Evolutionary conservation across 1,140 invertebrate genomes (phyloP).

Genomic region (Philopotamus ludificatus): DNA sequence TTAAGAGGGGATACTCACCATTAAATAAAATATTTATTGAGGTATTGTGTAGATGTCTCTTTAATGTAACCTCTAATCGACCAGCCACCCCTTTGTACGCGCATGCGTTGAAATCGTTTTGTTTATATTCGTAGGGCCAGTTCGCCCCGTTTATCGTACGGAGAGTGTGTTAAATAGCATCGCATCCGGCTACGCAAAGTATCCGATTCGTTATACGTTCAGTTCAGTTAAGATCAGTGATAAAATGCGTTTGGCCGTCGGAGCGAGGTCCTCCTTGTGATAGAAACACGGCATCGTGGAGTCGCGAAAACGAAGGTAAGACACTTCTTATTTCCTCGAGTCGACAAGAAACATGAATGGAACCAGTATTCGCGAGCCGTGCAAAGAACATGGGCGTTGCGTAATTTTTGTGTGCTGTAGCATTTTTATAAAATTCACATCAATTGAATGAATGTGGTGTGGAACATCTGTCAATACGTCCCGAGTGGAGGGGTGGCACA

Average conservation of each 20-base stretch:
- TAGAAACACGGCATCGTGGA: constrained; percentile 39
- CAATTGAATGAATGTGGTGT: neutral
- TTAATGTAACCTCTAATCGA: too few species aligned
- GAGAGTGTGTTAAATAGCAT: too few species aligned
- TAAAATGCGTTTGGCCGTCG: constrained; percentile 19
- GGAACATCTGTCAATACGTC: neutral
- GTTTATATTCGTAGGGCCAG: constrained; percentile 39
- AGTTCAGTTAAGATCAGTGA: too few species aligned
- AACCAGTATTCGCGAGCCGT: too few species aligned
- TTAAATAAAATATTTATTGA: too few species aligned
- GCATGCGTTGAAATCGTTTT: constrained; percentile 41
- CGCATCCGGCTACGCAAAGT: too few species aligned
- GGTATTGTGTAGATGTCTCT: too few species aligned
- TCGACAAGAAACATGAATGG: neutral
- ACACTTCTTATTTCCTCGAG: neutral
- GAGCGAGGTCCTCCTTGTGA: constrained; percentile 30
- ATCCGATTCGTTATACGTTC: too few species aligned
- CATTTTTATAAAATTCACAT: neutral
- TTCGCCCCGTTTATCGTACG: neutral
- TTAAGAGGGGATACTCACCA: too few species aligned
- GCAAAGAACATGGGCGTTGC: neutral
- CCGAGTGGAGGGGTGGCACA: too few species aligned
- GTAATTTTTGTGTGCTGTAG: too few species aligned
- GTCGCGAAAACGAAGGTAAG: constrained; percentile 41
- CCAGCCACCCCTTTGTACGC: constrained; percentile 10